These are phyloP conservation scores for Sinocyclocheilus anshuiensis DNA, from an alignment of 2,113 vertebrate genomes.

Conservation along the genomic window DNA sequence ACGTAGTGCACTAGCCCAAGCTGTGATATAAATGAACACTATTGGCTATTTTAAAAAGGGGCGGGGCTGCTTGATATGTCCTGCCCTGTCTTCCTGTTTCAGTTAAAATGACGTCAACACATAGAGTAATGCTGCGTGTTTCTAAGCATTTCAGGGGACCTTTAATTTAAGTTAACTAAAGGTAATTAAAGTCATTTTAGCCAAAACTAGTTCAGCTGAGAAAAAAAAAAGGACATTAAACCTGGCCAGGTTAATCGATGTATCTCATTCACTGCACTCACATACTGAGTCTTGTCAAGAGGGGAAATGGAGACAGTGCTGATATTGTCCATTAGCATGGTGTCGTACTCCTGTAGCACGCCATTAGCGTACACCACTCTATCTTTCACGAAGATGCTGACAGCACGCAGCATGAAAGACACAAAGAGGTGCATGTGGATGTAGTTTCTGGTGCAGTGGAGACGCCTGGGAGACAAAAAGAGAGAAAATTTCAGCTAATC, in stretches of 20 bases:
- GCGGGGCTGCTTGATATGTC: no score
- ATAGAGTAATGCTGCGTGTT: no score
- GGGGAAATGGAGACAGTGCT: slow-evolving; percentile 62
- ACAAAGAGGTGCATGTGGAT: slow-evolving; percentile 91
- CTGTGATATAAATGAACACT: no score
- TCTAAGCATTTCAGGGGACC: no score
- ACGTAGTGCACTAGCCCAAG: no score
- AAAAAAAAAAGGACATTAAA: no score
- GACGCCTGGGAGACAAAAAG: slow-evolving; percentile 71
- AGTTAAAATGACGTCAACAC: no score
- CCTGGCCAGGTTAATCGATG: background rate
- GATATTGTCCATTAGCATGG: slow-evolving; percentile 73
- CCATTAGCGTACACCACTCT: slow-evolving; percentile 77
- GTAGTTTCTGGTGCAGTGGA: slow-evolving; percentile 90
- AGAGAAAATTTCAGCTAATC: background rate
- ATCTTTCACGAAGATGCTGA: slow-evolving; percentile 89
- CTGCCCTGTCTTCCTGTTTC: no score
- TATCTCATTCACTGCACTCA: slow-evolving; percentile 67
- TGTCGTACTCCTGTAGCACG: slow-evolving; percentile 78
- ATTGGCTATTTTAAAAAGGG: no score
- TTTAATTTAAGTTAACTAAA: background rate
- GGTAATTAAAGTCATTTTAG: background rate
- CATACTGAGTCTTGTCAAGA: slow-evolving; percentile 82
- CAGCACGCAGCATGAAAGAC: slow-evolving; percentile 87
- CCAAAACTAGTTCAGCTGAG: background rate